phyloP scores from a whole-genome alignment of 2,888 invertebrate species.

The Meta bourneti region DNA sequence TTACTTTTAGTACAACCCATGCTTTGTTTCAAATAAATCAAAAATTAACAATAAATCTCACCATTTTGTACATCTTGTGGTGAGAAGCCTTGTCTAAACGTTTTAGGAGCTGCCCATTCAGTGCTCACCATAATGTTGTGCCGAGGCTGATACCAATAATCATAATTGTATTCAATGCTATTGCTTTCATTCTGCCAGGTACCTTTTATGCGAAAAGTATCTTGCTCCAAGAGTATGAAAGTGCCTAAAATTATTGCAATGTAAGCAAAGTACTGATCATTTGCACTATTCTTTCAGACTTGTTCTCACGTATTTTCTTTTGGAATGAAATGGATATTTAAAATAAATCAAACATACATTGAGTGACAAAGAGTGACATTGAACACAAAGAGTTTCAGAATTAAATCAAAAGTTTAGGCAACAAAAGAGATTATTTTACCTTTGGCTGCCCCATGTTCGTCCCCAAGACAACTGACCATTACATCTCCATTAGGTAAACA shows the following conservation, averaged over 20 bases:
- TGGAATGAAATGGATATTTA: not conserved
- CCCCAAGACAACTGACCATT: constrained; percentile 97
- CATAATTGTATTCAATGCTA: constrained; percentile 84
- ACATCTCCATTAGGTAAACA: constrained; percentile 95
- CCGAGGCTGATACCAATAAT: constrained; percentile 98
- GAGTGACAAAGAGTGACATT: no score
- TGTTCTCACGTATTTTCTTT: not conserved
- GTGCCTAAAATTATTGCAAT: constrained; percentile 82
- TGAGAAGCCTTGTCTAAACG: constrained; percentile 86
- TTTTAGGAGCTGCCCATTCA: constrained; percentile 95
- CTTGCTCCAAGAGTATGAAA: constrained; percentile 91
- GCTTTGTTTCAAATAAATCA: no score
- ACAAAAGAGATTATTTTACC: constrained; percentile 82
- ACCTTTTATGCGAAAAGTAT: constrained; percentile 88
- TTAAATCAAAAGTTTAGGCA: no score
- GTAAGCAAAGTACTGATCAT: not conserved
- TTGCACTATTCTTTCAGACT: not conserved
- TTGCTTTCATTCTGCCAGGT: constrained; percentile 88
- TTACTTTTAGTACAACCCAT: no score
- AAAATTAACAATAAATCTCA: not conserved
- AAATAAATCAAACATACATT: no score
- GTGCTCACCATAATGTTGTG: constrained; percentile 93
- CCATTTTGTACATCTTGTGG: constrained; percentile 82
- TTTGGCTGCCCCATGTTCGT: constrained; percentile 89
- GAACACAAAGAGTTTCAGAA: no score